Evolutionary conservation across 1,140 invertebrate genomes (phyloP), one percentile per base, ranked within the genome.

Genomic region (Apis laboriosa): DNA sequence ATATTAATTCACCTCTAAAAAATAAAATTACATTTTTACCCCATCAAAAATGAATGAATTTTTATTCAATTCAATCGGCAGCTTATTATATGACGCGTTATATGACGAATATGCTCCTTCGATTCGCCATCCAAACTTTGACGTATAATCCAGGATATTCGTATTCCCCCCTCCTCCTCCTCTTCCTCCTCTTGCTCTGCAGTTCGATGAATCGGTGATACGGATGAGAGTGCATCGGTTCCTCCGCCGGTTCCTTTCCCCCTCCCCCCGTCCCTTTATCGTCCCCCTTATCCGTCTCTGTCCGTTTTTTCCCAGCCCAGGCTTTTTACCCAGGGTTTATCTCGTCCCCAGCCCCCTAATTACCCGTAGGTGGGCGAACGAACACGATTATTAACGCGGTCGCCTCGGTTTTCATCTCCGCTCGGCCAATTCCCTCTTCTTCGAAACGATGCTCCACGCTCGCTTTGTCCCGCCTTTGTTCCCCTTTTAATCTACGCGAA

Each of bases 401-500:
- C 53, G 63, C 63, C 15, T 28, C 15, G 34, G 70, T 77, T 76
- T 55, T 55, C 43, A 80, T 28, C 64, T 24, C 24, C 17, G 17
- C 28, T 34, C 2, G 28, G n/a, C n/a, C 13, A 34, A 21, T 9
- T 34, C 34, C 3, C 34, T 4, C 43, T 70, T 71, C 66, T 12
- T 7, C n/a, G 13, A 28, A 34, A 53, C 28, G 56, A 72, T 49
- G 77, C 77, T 49, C 24, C 28, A 21, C 19, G 17, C 63, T 24
- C 55, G 66, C 66, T 79, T 79, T 79, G 77, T 79, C 77, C 51
- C 28, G 21, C 28, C 66, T 58, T 76, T 61, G 28, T 82, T 78
- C 83, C 80, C 71, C 49, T 83, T 83, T 83, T 83, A 83, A 86
- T 83, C 64, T 86, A 53, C 66, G 66, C 51, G 51, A 17, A 21